Evolutionary conservation across 2,113 vertebrate species (phyloP).

Genomic region (Apeltes quadracus): DNA sequence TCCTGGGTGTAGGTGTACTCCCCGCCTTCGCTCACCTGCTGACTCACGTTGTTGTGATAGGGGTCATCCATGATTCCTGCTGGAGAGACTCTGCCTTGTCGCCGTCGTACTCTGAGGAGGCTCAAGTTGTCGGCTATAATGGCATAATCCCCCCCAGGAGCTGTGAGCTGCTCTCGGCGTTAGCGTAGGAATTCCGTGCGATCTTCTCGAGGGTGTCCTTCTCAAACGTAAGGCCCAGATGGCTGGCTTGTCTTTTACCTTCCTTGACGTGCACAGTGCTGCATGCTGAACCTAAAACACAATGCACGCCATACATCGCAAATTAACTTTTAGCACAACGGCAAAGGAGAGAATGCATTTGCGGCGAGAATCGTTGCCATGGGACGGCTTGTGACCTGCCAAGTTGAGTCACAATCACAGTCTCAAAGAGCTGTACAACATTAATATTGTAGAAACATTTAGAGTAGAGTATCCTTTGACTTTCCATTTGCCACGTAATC

Average conservation of each 20-base stretch:
- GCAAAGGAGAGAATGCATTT: conserved; percentile 2
- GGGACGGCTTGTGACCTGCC: conserved; percentile 7
- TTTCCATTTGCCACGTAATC: neutral
- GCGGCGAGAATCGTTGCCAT: conserved; percentile 3
- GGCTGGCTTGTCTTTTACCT: conserved; percentile 46
- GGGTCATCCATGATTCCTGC: conserved; percentile 84
- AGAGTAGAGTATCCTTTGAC: neutral
- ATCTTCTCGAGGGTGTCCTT: conserved; percentile 1
- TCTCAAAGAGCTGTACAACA: neutral
- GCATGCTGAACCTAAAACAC: conserved; percentile 74
- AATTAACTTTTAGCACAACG: conserved; percentile 2
- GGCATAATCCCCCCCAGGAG: conserved; percentile 69
- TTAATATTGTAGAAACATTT: neutral
- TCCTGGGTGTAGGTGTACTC: conserved; percentile 81
- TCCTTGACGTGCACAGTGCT: conserved; percentile 45
- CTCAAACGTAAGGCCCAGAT: conserved; percentile 56
- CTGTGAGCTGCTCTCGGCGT: conserved; percentile 32
- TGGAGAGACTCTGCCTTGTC: conserved; percentile 42
- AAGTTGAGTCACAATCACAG: conserved; percentile 7
- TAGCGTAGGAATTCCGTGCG: conserved; percentile 5
- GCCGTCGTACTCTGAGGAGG: conserved; percentile 41
- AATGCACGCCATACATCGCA: conserved; percentile 21
- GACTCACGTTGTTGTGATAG: conserved; percentile 83
- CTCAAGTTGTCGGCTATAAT: conserved; percentile 62
- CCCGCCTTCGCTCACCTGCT: conserved; percentile 80